phyloP scores from a whole-genome alignment of 2,797 vertebrate species.

The Heteromormyrus szaboi region DNA sequence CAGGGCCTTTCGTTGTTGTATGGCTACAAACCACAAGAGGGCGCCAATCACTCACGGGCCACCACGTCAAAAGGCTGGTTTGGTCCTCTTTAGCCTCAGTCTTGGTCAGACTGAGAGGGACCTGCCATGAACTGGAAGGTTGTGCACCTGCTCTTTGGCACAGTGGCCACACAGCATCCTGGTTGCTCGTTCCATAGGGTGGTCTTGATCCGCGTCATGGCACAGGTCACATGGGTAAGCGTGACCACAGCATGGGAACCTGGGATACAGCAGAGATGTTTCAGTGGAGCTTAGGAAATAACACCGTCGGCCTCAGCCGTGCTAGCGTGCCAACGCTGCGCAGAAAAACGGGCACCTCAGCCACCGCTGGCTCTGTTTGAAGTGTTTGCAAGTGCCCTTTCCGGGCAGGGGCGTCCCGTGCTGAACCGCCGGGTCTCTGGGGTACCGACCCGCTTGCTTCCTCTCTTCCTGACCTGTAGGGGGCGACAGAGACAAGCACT shows the following conservation, averaged over 20 bases:
- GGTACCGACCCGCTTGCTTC: slow-evolving; percentile 32
- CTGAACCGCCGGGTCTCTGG: slow-evolving; percentile 65
- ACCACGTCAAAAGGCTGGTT: background rate
- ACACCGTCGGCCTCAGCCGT: background rate
- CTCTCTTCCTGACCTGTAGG: slow-evolving; percentile 39
- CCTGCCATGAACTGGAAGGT: background rate
- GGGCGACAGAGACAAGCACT: background rate
- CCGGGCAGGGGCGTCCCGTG: slow-evolving; percentile 70
- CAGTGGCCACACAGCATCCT: slow-evolving; percentile 76
- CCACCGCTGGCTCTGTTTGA: slow-evolving; percentile 73
- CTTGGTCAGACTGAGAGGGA: background rate
- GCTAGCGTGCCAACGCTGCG: background rate
- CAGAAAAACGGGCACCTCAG: slow-evolving; percentile 54
- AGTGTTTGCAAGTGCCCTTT: slow-evolving; percentile 70
- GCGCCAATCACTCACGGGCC: background rate
- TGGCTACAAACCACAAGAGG: slow-evolving; percentile 41
- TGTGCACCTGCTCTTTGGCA: slow-evolving; percentile 71
- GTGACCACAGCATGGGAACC: slow-evolving; percentile 74
- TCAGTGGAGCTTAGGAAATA: background rate
- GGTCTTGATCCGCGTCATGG: slow-evolving; percentile 70
- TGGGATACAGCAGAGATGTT: slow-evolving; percentile 27
- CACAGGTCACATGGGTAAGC: slow-evolving; percentile 71
- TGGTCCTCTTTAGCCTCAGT: background rate
- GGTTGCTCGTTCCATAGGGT: slow-evolving; percentile 70
- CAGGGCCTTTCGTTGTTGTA: slow-evolving; percentile 66